Conservation (phyloP, 1,140 invertebrate species). For the Radopholus similis region DNA sequence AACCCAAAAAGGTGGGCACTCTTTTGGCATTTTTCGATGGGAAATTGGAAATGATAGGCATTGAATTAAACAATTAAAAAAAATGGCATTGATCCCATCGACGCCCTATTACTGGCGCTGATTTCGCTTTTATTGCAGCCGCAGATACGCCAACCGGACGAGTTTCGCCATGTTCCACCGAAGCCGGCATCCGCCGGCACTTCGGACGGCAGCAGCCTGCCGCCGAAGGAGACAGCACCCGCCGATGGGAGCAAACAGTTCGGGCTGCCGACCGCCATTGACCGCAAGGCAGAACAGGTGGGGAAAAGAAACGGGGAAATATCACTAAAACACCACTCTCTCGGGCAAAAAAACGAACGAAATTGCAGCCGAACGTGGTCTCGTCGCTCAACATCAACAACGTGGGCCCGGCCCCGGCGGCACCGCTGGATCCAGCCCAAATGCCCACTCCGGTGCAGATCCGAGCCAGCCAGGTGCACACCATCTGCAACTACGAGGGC, state of each 20-base stretch:
- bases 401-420: neutral
- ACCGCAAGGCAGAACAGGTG: neutral
- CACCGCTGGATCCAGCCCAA: conserved; percentile 8
- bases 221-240: neutral
- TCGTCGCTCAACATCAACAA: no score
- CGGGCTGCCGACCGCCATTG: neutral
- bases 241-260: conserved; percentile 14
- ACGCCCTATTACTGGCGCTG: no score
- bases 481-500: conserved; percentile 60
- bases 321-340: neutral
- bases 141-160: no score
- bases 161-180: no score
- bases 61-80: no score
- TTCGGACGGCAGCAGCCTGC: neutral
- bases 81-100: no score
- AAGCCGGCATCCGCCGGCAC: neutral
- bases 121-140: no score
- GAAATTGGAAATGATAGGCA: neutral
- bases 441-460: conserved; percentile 45
- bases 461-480: conserved; percentile 45
- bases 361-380: neutral
- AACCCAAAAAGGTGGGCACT: neutral
- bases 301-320: neutral
- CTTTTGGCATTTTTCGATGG: neutral
- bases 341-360: neutral